Percentiles rank a stretch among this genome's conserved stretches.
Conservation (phyloP, 2,797 vertebrate species). For the Trematomus bernacchii region DNA sequence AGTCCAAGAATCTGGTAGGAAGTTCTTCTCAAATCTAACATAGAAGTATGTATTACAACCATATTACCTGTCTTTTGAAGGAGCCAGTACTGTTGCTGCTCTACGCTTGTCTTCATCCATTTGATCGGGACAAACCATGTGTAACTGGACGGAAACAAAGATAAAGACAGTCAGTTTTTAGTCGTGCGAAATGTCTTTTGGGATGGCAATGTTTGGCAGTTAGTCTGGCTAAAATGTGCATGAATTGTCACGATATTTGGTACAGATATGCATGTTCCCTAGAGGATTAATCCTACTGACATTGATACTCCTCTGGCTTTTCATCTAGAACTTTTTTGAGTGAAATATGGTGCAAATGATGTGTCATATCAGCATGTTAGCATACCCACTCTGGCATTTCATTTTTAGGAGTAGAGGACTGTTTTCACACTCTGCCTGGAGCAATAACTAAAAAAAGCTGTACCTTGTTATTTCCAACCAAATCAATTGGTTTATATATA, state of each 20-base stretch:
- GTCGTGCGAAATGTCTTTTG: too few species aligned
- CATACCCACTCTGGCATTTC: too few species aligned
- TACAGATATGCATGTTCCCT: not conserved
- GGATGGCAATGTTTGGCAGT: too few species aligned
- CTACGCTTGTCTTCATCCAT: conserved; percentile 61
- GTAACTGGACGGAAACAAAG: conserved; percentile 84
- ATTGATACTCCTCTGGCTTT: not conserved
- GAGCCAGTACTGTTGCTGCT: conserved; percentile 84
- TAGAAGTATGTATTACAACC: not conserved
- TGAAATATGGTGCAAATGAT: too few species aligned
- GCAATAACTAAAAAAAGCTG: too few species aligned
- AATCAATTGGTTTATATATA: too few species aligned
- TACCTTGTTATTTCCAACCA: too few species aligned
- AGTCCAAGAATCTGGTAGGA: not conserved
- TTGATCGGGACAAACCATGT: conserved; percentile 91
- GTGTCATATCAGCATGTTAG: too few species aligned
- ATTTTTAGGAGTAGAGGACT: too few species aligned
- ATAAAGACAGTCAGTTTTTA: not conserved
- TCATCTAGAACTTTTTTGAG: too few species aligned
- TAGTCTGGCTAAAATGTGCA: too few species aligned
- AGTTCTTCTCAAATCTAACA: not conserved
- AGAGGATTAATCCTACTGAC: not conserved
- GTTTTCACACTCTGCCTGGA: too few species aligned
- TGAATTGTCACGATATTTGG: not conserved
- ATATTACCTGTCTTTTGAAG: conserved; percentile 70